These are phyloP conservation scores for Equus quagga DNA, from an alignment of 2,113 vertebrate genomes.

Conservation along the genomic window DNA sequence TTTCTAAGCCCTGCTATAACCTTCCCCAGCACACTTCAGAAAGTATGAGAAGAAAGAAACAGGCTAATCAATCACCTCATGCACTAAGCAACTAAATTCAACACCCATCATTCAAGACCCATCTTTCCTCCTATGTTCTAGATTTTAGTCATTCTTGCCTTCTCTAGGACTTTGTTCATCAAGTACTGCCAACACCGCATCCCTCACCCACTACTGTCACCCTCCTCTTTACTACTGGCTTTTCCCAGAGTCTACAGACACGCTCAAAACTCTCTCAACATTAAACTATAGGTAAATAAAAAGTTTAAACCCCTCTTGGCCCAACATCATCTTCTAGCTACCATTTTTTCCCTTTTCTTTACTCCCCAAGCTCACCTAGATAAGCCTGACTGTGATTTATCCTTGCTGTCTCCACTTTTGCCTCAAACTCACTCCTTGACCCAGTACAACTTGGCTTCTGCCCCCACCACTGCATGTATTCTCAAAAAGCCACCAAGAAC, in stretches of 20 bases:
- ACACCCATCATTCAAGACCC: neutral
- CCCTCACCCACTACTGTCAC: neutral
- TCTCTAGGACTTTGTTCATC: neutral
- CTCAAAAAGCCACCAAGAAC: conserved; percentile 48
- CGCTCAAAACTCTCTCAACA: neutral
- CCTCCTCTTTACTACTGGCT: neutral
- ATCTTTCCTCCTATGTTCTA: neutral
- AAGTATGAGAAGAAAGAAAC: neutral
- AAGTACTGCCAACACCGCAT: neutral
- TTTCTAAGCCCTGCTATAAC: neutral
- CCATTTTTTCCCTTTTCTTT: neutral
- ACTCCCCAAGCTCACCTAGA: neutral
- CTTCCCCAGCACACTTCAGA: neutral
- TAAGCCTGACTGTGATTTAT: conserved; percentile 22
- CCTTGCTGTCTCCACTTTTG: neutral
- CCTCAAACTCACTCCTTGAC: conserved; percentile 17
- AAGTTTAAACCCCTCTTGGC: neutral
- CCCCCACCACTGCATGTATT: neutral
- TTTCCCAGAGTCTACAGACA: neutral
- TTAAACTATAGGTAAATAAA: neutral
- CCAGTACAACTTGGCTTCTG: conserved; percentile 39
- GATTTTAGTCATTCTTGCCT: neutral
- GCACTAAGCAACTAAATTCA: neutral
- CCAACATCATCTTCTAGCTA: neutral
- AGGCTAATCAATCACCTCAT: neutral